Percentiles rank a stretch among this genome's conserved stretches.
These are phyloP conservation scores for Lepidocolaptes lacrymiger DNA, from an alignment of 2,797 vertebrate species.

Conservation along the genomic window DNA sequence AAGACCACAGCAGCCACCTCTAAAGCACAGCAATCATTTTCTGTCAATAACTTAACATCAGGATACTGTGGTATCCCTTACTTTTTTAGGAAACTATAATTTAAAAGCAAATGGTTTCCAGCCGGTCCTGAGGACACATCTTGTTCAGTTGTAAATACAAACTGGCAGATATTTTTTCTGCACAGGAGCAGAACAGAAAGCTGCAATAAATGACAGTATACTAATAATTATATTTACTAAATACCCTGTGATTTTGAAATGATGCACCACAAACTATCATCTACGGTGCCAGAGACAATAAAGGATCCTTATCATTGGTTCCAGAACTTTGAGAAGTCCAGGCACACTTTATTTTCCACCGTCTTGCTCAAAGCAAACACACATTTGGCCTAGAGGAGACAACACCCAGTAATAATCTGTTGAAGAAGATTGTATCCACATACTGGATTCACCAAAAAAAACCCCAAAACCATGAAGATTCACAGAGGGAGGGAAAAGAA, in stretches of 20 bases:
- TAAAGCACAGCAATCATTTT: not conserved
- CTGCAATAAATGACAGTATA: not conserved
- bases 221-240: not conserved
- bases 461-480: not conserved
- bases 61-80: not conserved
- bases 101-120: slow-evolving; percentile 7
- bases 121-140: not conserved
- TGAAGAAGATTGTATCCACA: not conserved
- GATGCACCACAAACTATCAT: not conserved
- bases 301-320: not conserved
- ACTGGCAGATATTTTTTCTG: not conserved
- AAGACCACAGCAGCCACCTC: not conserved
- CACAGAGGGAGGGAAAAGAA: not conserved
- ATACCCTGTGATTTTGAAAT: not conserved
- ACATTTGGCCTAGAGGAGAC: not conserved
- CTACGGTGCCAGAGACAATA: not conserved
- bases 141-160: not conserved
- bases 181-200: not conserved
- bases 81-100: slow-evolving; percentile 10
- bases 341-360: not conserved
- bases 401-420: not conserved
- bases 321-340: not conserved
- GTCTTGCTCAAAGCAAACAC: not conserved
- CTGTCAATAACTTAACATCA: not conserved
- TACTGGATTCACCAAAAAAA: not conserved